phyloP scores from a whole-genome alignment of 2,797 vertebrate species.

The Nannoperca obscura region DNA sequence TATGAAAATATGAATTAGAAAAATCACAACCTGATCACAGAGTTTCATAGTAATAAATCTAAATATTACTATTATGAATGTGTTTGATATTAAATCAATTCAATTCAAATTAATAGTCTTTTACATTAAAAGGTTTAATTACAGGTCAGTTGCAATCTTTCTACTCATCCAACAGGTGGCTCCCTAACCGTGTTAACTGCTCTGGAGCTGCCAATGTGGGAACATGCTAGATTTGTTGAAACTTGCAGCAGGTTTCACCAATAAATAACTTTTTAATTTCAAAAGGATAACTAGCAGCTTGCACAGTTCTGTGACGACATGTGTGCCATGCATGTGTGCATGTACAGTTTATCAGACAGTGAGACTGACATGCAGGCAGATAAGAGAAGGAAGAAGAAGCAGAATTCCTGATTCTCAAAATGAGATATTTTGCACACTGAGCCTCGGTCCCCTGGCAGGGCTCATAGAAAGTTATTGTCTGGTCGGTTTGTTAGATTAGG shows the following conservation, averaged over 20 bases:
- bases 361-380: not conserved
- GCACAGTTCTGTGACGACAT: not conserved
- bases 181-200: slow-evolving; percentile 25
- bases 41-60: not conserved
- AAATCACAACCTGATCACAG: too few species aligned
- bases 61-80: not conserved
- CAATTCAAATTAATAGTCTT: not conserved
- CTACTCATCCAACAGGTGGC: slow-evolving; percentile 72
- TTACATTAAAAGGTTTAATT: not conserved
- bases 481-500: slow-evolving; percentile 56
- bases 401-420: not conserved
- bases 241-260: not conserved
- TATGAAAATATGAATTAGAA: too few species aligned
- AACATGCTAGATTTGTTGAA: not conserved
- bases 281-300: not conserved
- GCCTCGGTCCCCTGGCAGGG: slow-evolving; percentile 4
- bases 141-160: slow-evolving; percentile 31
- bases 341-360: not conserved
- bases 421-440: not conserved
- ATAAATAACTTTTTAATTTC: not conserved
- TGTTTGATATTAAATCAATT: not conserved
- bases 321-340: not conserved
- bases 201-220: not conserved
- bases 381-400: not conserved
- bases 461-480: slow-evolving; percentile 19